These are phyloP conservation scores for Stenoptilia bipunctidactyla DNA, from an alignment of 2,888 invertebrate genomes.

Conservation along the genomic window DNA sequence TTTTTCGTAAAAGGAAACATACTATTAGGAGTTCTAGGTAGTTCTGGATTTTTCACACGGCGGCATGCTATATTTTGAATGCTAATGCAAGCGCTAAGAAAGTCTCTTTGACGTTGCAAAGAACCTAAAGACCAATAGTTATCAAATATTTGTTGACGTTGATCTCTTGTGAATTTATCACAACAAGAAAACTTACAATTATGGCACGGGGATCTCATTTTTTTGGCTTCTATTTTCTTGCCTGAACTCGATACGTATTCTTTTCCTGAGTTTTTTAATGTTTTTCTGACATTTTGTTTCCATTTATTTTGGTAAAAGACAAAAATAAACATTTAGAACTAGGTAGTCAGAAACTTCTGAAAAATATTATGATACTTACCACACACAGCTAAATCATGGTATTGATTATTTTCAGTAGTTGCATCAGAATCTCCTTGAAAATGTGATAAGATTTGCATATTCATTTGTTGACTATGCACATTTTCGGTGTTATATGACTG, in stretches of 20 bases:
- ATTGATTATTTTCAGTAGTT: too few relatives aligned
- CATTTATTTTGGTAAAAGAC: conserved; percentile 8
- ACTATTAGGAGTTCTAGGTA: conserved; percentile 12
- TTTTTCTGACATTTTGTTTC: conserved; percentile 13
- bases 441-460: too few relatives aligned
- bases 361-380: too few relatives aligned
- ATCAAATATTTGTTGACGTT: conserved; percentile 12
- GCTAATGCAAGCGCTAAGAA: conserved; percentile 10
- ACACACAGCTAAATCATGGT: too few relatives aligned
- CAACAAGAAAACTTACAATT: conserved; percentile 8
- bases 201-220: neutral
- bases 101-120: conserved; percentile 14
- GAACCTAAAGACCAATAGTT: conserved; percentile 11
- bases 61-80: conserved; percentile 8
- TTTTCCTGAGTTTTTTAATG: conserved; percentile 10
- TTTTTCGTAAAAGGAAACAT: conserved; percentile 11
- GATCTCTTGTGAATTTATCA: conserved; percentile 9
- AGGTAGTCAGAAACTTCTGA: neutral
- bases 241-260: conserved; percentile 10
- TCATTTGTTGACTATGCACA: conserved; percentile 4
- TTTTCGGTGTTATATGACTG: conserved; percentile 7
- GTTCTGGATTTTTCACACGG: conserved; percentile 9
- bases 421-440: conserved; percentile 2
- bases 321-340: conserved; percentile 5
- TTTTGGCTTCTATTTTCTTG: conserved; percentile 8